Conservation (phyloP, 2,888 invertebrate genomes). For the Aspidapion aeneum region DNA sequence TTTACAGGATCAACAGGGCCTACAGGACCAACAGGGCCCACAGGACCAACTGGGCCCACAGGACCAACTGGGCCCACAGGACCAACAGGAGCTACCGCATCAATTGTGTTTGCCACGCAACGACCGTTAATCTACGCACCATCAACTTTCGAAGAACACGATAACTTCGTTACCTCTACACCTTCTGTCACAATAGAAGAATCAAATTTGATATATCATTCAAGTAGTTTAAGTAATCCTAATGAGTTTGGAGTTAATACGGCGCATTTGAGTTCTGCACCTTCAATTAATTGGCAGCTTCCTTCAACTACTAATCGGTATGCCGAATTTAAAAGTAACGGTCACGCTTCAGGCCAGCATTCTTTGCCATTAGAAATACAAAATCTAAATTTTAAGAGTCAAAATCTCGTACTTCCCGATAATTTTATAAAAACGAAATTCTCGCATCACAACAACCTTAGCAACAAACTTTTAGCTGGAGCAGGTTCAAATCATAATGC, state of each 20-base stretch:
- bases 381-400: constrained; percentile 25
- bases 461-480: constrained; percentile 30
- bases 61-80: too few relatives aligned
- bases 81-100: too few relatives aligned
- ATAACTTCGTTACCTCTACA: not conserved
- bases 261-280: constrained; percentile 17
- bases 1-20: too few relatives aligned
- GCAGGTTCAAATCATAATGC: constrained; percentile 37
- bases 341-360: not conserved
- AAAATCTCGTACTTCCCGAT: constrained; percentile 33
- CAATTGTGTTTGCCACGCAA: too few relatives aligned
- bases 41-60: too few relatives aligned
- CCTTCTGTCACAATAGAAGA: constrained; percentile 54
- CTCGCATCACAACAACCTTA: constrained; percentile 26
- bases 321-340: not conserved
- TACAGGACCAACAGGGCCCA: too few relatives aligned
- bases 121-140: not conserved
- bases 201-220: constrained; percentile 62
- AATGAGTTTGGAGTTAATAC: constrained; percentile 47
- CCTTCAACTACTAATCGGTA: constrained; percentile 20
- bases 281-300: constrained; percentile 27
- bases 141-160: not conserved
- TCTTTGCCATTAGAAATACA: constrained; percentile 10
- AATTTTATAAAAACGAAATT: constrained; percentile 33
- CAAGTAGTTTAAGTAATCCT: constrained; percentile 51